A percentile compares a stretch with the other conserved stretches of the same genome.
phyloP scores from a whole-genome alignment of 2,113 vertebrate genomes.

The Festucalex cinctus region DNA sequence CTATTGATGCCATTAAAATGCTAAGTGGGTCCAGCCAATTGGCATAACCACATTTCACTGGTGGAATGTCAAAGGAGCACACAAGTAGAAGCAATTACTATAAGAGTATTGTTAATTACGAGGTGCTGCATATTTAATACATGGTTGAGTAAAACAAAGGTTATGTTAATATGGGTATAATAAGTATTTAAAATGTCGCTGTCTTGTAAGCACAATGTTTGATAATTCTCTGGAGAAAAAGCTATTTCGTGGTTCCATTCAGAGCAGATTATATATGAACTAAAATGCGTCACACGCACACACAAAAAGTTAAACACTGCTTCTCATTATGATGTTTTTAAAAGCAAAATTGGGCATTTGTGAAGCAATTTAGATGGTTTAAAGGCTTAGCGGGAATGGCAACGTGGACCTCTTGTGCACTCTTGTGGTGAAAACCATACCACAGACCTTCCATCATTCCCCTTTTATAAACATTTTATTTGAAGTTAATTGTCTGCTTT shows the following conservation, averaged over 20 bases:
- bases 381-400: background rate
- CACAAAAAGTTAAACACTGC: conserved; percentile 37
- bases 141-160: conserved; percentile 62
- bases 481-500: background rate
- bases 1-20: conserved; percentile 72
- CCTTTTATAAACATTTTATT: background rate
- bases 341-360: conserved; percentile 27
- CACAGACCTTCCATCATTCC: background rate
- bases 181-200: conserved; percentile 50
- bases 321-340: conserved; percentile 36
- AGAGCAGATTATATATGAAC: conserved; percentile 26
- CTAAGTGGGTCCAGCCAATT: conserved; percentile 68
- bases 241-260: conserved; percentile 25
- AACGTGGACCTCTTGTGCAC: conserved; percentile 60
- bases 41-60: conserved; percentile 71
- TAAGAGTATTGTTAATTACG: conserved; percentile 70
- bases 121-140: conserved; percentile 66
- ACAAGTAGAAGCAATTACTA: conserved; percentile 67
- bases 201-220: conserved; percentile 15
- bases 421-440: conserved; percentile 59
- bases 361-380: conserved; percentile 20
- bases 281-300: conserved; percentile 24
- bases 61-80: conserved; percentile 65
- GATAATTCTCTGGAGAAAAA: conserved; percentile 34
- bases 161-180: conserved; percentile 61